phyloP scores from a whole-genome alignment of 2,113 vertebrate species.

The Probosciger aterrimus region DNA sequence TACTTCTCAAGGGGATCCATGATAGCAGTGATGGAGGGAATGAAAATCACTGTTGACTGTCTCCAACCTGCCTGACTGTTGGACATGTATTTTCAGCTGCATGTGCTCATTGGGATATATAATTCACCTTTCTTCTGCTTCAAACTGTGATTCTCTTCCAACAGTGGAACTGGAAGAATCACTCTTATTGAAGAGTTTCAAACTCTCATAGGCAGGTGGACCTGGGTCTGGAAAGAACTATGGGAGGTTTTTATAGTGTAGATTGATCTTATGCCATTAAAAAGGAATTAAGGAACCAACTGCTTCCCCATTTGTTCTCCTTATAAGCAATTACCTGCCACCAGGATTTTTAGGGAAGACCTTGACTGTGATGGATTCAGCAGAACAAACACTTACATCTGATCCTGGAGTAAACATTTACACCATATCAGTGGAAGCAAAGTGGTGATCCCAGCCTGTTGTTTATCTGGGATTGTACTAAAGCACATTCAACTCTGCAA shows the following conservation, averaged over 20 bases:
- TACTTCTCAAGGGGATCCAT: background rate
- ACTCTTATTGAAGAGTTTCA: background rate
- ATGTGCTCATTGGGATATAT: accelerated
- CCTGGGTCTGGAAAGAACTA: background rate
- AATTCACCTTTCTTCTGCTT: background rate
- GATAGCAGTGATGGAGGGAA: background rate
- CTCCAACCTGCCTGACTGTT: background rate
- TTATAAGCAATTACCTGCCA: background rate
- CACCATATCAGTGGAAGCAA: background rate
- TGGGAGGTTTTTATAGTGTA: background rate
- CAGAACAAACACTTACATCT: background rate
- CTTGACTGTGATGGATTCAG: background rate
- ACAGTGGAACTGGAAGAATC: background rate
- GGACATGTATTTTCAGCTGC: background rate
- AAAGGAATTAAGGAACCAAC: background rate
- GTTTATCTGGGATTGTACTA: background rate
- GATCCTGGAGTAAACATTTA: background rate
- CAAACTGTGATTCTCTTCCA: background rate
- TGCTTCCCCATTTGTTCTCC: background rate
- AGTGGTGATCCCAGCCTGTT: background rate
- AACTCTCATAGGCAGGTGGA: background rate
- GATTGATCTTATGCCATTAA: background rate
- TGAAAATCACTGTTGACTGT: background rate
- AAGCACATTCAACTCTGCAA: background rate
- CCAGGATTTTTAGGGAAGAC: background rate